These are phyloP conservation scores for Desmodus rotundus DNA, from an alignment of 2,113 vertebrate genomes.

Conservation along the genomic window DNA sequence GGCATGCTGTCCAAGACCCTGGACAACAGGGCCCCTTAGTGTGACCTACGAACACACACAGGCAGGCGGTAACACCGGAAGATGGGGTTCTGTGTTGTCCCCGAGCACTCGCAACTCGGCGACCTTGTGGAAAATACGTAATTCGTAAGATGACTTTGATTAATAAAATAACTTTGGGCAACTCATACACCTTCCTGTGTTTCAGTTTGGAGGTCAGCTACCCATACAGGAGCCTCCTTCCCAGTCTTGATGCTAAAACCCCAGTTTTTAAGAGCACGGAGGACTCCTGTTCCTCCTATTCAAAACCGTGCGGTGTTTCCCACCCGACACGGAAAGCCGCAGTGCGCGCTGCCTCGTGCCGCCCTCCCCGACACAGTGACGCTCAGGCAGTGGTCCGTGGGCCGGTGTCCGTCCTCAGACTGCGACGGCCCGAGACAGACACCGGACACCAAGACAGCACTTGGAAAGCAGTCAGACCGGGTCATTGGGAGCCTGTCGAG, in stretches of 20 bases:
- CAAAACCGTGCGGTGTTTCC: background rate
- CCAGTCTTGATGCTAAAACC: background rate
- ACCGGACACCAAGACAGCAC: background rate
- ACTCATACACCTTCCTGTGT: background rate
- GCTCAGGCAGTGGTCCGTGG: background rate
- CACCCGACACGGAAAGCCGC: background rate
- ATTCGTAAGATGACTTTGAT: background rate
- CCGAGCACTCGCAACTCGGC: background rate
- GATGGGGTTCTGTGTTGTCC: background rate
- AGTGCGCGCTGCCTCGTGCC: too few relatives aligned
- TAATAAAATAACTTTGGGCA: too few relatives aligned
- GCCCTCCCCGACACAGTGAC: background rate
- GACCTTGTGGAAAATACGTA: background rate
- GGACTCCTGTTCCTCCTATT: background rate
- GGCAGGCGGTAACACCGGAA: background rate
- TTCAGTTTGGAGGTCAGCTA: background rate
- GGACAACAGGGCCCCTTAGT: background rate
- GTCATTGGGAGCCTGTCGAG: background rate
- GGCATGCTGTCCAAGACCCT: too few relatives aligned
- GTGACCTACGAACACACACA: background rate
- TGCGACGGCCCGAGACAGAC: background rate
- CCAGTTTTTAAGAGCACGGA: background rate
- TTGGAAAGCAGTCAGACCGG: background rate
- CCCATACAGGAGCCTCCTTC: background rate
- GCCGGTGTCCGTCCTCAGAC: too few relatives aligned